Percentiles rank a stretch among this genome's conserved stretches.
phyloP scores from a whole-genome alignment of 2,888 invertebrate species.

The Pseudococcus longispinus region DNA sequence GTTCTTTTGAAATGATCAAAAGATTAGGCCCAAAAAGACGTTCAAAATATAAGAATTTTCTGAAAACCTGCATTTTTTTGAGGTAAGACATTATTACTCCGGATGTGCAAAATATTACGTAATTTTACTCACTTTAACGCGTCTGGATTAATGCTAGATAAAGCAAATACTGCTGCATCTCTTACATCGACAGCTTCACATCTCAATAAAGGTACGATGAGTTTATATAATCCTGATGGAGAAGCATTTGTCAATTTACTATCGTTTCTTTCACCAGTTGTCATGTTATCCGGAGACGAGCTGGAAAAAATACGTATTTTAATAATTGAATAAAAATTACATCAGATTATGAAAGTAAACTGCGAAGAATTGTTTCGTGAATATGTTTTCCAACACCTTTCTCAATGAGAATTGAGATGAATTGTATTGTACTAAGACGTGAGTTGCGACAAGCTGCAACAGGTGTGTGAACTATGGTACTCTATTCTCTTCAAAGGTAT shows the following conservation, averaged over 20 bases:
- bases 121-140: conserved; percentile 81
- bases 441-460: conserved; percentile 1
- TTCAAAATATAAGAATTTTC: no score
- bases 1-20: no score
- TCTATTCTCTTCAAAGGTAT: neutral
- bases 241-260: conserved; percentile 79
- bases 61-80: no score
- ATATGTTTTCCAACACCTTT: neutral
- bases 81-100: no score
- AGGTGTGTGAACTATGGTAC: neutral
- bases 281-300: conserved; percentile 89
- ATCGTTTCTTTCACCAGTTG: conserved; percentile 72
- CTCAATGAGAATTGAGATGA: neutral
- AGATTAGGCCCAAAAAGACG: no score
- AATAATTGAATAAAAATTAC: neutral
- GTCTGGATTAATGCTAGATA: conserved; percentile 93
- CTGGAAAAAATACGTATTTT: conserved; percentile 56
- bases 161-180: conserved; percentile 90
- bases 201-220: conserved; percentile 87
- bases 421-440: neutral
- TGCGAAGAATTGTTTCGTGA: neutral
- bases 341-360: neutral
- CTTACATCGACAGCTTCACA: conserved; percentile 88
- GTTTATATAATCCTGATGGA: conserved; percentile 87
- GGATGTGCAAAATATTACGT: conserved; percentile 35